These are phyloP conservation scores for Apamea monoglypha DNA, from an alignment of 2,888 invertebrate species.

Conservation along the genomic window DNA sequence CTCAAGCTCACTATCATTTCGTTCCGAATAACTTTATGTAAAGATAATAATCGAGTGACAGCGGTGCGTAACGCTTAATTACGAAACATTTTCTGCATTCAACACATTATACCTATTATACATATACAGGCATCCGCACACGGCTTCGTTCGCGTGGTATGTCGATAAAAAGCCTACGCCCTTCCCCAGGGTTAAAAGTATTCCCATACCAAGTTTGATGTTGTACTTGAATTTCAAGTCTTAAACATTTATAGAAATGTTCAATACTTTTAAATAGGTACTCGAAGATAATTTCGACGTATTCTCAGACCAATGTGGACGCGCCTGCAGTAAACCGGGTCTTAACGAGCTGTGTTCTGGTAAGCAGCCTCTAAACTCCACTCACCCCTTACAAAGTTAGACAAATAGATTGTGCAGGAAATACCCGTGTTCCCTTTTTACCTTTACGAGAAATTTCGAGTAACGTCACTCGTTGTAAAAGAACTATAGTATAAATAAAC, in stretches of 20 bases:
- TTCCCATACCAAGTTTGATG: too few relatives aligned
- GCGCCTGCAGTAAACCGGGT: slow-evolving; percentile 69
- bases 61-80: slow-evolving; percentile 12
- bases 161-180: not conserved
- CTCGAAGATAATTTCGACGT: not conserved
- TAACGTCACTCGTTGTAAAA: slow-evolving; percentile 43
- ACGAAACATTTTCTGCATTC: not conserved
- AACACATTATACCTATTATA: not conserved
- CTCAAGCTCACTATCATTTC: slow-evolving; percentile 21
- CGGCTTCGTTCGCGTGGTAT: not conserved
- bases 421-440: slow-evolving; percentile 66
- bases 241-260: too few relatives aligned
- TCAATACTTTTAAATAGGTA: not conserved
- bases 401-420: slow-evolving; percentile 77
- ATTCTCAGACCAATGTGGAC: slow-evolving; percentile 49
- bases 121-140: too few relatives aligned
- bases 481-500: not conserved
- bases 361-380: slow-evolving; percentile 72
- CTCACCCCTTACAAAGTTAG: slow-evolving; percentile 71
- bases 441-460: slow-evolving; percentile 59
- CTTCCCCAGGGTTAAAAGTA: too few relatives aligned
- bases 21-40: slow-evolving; percentile 33
- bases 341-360: slow-evolving; percentile 76
- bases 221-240: too few relatives aligned
- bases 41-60: slow-evolving; percentile 22